Conservation (phyloP, 23 tunicate genomes). For the Pegea sp. region DNA sequence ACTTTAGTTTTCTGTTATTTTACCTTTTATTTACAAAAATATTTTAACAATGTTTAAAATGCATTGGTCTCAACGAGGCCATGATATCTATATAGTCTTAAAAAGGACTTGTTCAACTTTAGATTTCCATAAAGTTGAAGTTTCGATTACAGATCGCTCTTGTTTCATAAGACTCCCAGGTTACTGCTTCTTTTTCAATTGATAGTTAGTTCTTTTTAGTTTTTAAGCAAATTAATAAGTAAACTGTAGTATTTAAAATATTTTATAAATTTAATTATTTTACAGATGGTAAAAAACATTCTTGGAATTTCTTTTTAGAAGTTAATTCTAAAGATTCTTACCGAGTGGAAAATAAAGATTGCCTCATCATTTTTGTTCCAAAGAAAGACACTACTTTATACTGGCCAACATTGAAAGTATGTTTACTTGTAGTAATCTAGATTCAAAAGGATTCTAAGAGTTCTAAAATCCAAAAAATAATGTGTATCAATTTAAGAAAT, state of each 20-base stretch:
- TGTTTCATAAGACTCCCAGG: conserved; percentile 18
- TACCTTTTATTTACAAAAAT: no score
- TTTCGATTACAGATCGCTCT: conserved; percentile 17
- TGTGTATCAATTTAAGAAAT: no score
- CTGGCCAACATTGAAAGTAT: conserved; percentile 22
- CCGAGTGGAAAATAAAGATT: conserved; percentile 9
- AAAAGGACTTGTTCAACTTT: neutral
- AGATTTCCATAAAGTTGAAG: conserved; percentile 7
- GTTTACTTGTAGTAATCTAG: neutral
- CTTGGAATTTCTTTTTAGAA: conserved; percentile 17
- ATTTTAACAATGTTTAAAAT: no score
- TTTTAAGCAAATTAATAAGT: no score
- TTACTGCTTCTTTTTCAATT: neutral
- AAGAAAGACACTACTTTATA: conserved; percentile 18
- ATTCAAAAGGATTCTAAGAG: no score
- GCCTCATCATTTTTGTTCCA: conserved; percentile 13
- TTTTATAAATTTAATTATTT: no score
- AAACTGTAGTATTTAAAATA: no score
- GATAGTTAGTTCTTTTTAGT: neutral
- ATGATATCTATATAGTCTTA: conserved; percentile 25
- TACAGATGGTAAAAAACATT: conserved; percentile 4
- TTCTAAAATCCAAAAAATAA: no score
- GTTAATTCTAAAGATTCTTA: conserved; percentile 15
- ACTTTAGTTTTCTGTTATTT: no score
- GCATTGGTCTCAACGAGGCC: conserved; percentile 37